Conservation (phyloP, 2,888 invertebrate genomes). For the Timema podura region DNA sequence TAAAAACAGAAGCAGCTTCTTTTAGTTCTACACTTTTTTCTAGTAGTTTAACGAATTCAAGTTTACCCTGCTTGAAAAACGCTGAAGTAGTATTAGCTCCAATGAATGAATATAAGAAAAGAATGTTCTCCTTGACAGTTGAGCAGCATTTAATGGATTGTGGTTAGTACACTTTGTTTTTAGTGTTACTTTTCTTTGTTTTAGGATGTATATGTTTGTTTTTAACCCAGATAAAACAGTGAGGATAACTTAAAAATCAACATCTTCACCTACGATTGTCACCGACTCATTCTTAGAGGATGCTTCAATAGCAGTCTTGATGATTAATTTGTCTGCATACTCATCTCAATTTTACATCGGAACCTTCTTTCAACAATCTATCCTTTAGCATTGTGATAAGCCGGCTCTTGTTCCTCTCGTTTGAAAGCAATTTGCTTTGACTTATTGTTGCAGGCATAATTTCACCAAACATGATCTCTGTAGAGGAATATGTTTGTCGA, state of each 20-base stretch:
- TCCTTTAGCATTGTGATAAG: neutral
- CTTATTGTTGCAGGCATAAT: neutral
- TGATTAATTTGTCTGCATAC: neutral
- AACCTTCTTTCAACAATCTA: neutral
- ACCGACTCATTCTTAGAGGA: neutral
- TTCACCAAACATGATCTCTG: neutral
- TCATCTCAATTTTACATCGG: neutral
- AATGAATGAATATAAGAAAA: neutral
- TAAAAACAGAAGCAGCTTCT: neutral
- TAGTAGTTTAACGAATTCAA: neutral
- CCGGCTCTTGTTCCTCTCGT: neutral
- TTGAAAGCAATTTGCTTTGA: neutral
- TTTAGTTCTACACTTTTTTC: neutral
- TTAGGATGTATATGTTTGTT: neutral
- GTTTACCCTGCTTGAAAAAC: neutral
- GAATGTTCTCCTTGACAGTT: neutral
- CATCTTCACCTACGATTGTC: slow-evolving; percentile 3
- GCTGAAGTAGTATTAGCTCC: neutral
- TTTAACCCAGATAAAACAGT: neutral
- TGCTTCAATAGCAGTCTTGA: slow-evolving; percentile 2
- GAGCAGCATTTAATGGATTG: neutral
- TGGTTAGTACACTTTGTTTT: neutral
- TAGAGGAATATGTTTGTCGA: neutral
- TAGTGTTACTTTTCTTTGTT: neutral
- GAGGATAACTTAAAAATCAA: neutral